These are phyloP conservation scores for Phaetusa simplex DNA, from an alignment of 2,113 vertebrate genomes.

Conservation along the genomic window DNA sequence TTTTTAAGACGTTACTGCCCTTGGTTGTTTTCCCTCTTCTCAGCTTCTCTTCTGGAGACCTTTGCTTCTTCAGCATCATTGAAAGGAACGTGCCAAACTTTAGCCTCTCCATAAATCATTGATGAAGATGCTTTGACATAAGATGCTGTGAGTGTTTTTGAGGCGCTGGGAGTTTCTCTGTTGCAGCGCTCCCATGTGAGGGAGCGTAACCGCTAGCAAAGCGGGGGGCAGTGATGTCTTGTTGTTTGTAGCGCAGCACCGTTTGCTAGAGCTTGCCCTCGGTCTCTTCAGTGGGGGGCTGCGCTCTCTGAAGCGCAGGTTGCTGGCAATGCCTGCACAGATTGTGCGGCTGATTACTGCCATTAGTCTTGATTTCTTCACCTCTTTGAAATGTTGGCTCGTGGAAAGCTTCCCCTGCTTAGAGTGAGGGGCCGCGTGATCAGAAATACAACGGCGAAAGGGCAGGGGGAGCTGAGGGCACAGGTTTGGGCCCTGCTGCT, in stretches of 20 bases:
- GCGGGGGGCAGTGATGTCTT: neutral
- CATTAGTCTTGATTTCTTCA: neutral
- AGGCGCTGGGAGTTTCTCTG: neutral
- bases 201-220: neutral
- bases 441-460: neutral
- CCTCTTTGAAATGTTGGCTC: neutral
- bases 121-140: neutral
- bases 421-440: neutral
- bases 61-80: conserved; percentile 10
- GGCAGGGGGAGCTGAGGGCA: neutral
- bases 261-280: neutral
- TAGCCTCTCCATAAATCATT: neutral
- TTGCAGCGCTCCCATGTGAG: neutral
- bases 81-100: neutral
- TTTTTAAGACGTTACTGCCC: conserved; percentile 28
- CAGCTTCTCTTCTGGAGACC: conserved; percentile 30
- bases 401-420: neutral
- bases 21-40: conserved; percentile 42
- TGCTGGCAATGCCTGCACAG: neutral
- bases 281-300: neutral
- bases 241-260: neutral
- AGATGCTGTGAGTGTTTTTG: neutral
- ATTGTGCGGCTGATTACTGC: neutral
- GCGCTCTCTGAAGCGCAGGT: neutral
- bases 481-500: neutral